Percentiles rank a stretch among this genome's conserved stretches.
These are phyloP conservation scores for Xiphophorus couchianus DNA, from an alignment of 2,113 vertebrate species.

Conservation along the genomic window DNA sequence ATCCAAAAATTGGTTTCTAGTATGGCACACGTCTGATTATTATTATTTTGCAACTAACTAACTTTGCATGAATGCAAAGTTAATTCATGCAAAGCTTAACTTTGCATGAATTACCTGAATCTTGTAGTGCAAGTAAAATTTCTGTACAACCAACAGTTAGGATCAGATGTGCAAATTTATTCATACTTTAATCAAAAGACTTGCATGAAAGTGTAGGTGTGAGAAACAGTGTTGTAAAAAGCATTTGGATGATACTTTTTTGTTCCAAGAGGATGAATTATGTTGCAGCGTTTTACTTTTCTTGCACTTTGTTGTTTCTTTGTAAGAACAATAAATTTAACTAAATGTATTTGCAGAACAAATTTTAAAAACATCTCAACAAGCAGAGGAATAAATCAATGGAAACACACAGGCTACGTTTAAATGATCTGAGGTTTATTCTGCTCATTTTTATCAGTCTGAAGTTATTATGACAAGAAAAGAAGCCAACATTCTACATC, in stretches of 20 bases:
- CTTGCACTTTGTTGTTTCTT: background rate
- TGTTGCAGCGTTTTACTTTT: background rate
- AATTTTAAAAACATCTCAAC: background rate
- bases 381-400: background rate
- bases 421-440: constrained; percentile 72
- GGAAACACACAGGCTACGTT: background rate
- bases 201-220: background rate
- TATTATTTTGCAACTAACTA: background rate
- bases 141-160: background rate
- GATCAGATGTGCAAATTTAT: background rate
- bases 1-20: no score
- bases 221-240: background rate
- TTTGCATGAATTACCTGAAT: background rate
- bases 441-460: constrained; percentile 67
- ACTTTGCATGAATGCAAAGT: no score
- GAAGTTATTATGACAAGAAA: constrained; percentile 72
- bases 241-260: background rate
- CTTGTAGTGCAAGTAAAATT: background rate
- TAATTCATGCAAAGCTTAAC: no score
- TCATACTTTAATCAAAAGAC: background rate
- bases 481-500: constrained; percentile 66
- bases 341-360: no score
- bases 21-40: no score
- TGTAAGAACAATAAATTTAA: background rate
- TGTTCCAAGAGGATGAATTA: background rate